A percentile compares a stretch with the other conserved stretches of the same genome.
Conservation (phyloP, 2,888 invertebrate genomes). For the Ophioninae sp. region DNA sequence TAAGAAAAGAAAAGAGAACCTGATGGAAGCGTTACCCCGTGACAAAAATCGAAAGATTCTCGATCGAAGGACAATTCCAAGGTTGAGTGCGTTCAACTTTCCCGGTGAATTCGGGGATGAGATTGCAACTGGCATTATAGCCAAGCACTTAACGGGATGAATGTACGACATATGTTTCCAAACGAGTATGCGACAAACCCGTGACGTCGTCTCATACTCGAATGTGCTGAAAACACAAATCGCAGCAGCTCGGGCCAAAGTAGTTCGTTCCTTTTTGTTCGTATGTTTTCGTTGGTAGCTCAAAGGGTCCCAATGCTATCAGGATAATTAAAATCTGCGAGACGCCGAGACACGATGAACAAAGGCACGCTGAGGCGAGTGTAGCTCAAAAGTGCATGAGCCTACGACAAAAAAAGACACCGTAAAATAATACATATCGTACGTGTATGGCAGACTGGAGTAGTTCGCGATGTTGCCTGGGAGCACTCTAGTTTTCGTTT, state of each 20-base stretch:
- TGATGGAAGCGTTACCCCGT: neutral
- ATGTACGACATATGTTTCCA: slow-evolving; percentile 7
- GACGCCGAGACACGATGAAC: slow-evolving; percentile 45
- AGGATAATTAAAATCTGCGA: slow-evolving; percentile 61
- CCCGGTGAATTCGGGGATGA: neutral
- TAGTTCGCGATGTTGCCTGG: slow-evolving; percentile 40
- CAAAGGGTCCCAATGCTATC: slow-evolving; percentile 51
- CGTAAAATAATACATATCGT: slow-evolving; percentile 53
- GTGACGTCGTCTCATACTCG: slow-evolving; percentile 19
- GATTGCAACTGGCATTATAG: neutral
- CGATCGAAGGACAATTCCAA: neutral
- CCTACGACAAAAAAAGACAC: slow-evolving; percentile 30
- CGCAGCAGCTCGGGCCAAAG: slow-evolving; percentile 14
- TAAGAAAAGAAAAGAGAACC: neutral
- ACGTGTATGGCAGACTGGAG: slow-evolving; percentile 20
- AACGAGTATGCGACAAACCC: slow-evolving; percentile 10
- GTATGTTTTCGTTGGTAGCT: slow-evolving; percentile 25
- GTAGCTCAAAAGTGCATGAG: slow-evolving; percentile 59
- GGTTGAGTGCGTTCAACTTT: neutral
- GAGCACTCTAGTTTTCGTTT: slow-evolving; percentile 56
- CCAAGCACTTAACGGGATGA: neutral
- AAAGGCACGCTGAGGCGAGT: slow-evolving; percentile 56
- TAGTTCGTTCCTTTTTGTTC: slow-evolving; percentile 28
- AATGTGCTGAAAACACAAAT: slow-evolving; percentile 24
- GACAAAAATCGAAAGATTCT: neutral